Evolutionary conservation across 2,797 vertebrate species (phyloP).

Genomic region (Hydrocynus forskahlii): DNA sequence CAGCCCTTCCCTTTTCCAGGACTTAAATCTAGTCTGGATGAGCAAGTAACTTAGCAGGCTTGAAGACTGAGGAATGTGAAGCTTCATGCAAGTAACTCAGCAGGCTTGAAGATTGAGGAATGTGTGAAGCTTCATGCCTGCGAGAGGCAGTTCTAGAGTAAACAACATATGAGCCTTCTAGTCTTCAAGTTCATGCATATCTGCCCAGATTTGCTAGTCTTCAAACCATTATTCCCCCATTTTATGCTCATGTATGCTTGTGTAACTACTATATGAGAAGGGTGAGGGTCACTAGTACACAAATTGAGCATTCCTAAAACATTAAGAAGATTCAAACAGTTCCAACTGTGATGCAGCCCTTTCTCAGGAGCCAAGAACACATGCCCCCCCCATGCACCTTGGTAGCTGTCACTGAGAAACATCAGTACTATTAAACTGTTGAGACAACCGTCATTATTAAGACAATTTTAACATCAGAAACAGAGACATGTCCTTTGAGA

Average conservation of each 20-base stretch:
- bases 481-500: not conserved
- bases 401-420: not conserved
- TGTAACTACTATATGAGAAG: no score
- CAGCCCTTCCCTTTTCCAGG: not conserved
- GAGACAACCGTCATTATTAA: not conserved
- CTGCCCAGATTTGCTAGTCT: not conserved
- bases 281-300: not conserved
- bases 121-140: conserved; percentile 1
- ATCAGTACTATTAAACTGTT: not conserved
- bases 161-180: conserved; percentile 3
- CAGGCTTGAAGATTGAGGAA: not conserved
- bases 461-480: not conserved
- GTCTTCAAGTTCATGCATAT: not conserved
- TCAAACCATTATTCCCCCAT: no score
- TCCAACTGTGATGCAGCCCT: no score
- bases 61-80: conserved; percentile 1
- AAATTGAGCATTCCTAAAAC: not conserved
- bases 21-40: conserved; percentile 1
- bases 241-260: no score
- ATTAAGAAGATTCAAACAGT: not conserved
- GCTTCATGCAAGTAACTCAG: not conserved
- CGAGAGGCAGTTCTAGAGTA: not conserved
- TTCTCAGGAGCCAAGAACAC: not conserved
- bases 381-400: not conserved
- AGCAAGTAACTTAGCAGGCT: not conserved